Conservation (phyloP, 1,140 invertebrate genomes). For the Berghia stephanieae region DNA sequence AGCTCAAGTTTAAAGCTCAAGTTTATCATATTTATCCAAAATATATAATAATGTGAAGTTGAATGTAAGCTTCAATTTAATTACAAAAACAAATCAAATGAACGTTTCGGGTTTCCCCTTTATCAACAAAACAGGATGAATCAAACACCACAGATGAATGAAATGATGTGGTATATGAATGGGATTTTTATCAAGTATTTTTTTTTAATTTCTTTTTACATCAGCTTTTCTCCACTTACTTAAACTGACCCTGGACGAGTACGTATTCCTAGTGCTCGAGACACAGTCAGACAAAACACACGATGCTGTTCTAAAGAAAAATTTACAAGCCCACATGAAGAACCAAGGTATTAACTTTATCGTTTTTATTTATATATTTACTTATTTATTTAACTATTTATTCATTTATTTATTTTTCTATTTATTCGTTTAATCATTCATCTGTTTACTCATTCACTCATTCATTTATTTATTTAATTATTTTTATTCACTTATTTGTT, state of each 20-base stretch:
- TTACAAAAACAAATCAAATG: too few species aligned
- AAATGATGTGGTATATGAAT: too few species aligned
- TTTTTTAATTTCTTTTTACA: too few species aligned
- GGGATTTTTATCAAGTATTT: too few species aligned
- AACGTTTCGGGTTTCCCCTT: too few species aligned
- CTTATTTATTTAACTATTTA: background rate
- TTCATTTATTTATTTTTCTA: background rate
- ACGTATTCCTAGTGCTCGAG: conserved; percentile 70
- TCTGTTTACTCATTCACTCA: background rate
- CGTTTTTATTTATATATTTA: background rate
- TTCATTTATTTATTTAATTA: background rate
- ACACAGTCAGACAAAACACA: conserved; percentile 50
- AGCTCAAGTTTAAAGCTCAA: too few species aligned
- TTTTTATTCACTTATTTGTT: too few species aligned
- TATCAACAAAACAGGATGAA: too few species aligned
- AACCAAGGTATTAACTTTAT: conserved; percentile 45
- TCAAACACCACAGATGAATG: too few species aligned
- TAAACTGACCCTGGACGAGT: conserved; percentile 70
- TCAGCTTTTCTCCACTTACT: conserved; percentile 70
- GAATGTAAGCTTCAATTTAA: too few species aligned
- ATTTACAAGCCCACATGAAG: conserved; percentile 57
- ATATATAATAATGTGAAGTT: too few species aligned
- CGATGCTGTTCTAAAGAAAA: conserved; percentile 46
- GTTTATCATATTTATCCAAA: too few species aligned
- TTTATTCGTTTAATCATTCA: background rate